Conservation (phyloP, 1,140 invertebrate genomes). For the Listronotus oregonensis region DNA sequence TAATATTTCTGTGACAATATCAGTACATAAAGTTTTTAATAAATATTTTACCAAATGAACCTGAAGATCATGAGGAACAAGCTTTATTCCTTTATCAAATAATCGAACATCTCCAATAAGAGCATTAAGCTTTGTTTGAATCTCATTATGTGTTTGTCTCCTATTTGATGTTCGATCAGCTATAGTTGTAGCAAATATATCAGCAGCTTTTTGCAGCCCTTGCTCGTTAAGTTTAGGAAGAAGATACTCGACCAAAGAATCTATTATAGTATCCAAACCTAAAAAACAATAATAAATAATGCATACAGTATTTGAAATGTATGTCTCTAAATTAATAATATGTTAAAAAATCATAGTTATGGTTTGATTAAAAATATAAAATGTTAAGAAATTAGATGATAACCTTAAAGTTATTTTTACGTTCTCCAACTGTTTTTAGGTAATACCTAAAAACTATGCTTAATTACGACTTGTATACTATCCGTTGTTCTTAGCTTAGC, state of each 20-base stretch:
- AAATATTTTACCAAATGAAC: conserved; percentile 77
- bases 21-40: conserved; percentile 80
- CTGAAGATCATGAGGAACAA: conserved; percentile 63
- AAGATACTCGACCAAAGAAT: conserved; percentile 65
- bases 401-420: too few relatives aligned
- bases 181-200: conserved; percentile 71
- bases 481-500: too few relatives aligned
- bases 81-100: conserved; percentile 86
- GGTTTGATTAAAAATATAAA: too few relatives aligned
- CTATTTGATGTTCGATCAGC: conserved; percentile 68
- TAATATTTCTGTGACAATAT: conserved; percentile 80
- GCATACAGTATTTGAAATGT: too few relatives aligned
- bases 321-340: too few relatives aligned
- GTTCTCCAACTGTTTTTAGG: too few relatives aligned
- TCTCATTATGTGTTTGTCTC: conserved; percentile 75
- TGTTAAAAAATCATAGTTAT: too few relatives aligned
- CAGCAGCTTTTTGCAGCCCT: conserved; percentile 65
- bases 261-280: conserved; percentile 67
- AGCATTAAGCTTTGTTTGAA: conserved; percentile 82
- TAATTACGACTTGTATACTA: too few relatives aligned
- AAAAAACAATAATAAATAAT: too few relatives aligned
- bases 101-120: conserved; percentile 77
- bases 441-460: too few relatives aligned
- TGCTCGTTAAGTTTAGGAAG: conserved; percentile 63
- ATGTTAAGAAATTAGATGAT: too few relatives aligned